phyloP scores from a whole-genome alignment of 2,113 vertebrate species.

The Raja brachyura region DNA sequence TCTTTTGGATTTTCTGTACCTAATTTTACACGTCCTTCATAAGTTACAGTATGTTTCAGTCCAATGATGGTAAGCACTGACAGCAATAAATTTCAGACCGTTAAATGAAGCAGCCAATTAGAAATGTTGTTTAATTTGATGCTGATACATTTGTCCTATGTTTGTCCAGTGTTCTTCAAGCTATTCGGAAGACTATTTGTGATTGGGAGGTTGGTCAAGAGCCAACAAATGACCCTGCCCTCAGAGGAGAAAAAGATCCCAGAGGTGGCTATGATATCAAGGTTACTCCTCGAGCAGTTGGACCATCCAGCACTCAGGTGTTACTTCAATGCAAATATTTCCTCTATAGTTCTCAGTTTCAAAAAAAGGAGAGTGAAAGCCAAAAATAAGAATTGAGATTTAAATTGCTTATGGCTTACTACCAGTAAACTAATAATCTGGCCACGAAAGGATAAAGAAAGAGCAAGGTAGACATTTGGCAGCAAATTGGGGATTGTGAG shows the following conservation, averaged over 20 bases:
- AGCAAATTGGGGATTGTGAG: not conserved
- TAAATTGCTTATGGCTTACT: not conserved
- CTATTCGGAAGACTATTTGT: conserved; percentile 79
- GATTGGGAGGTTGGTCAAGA: conserved; percentile 77
- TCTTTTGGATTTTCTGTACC: too few relatives aligned
- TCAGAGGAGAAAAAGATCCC: conserved; percentile 80
- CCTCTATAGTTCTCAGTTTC: conserved; percentile 37
- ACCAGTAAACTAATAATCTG: not conserved
- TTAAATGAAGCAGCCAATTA: not conserved
- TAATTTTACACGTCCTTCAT: too few relatives aligned
- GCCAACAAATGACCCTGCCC: conserved; percentile 75
- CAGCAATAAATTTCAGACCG: not conserved
- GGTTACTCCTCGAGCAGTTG: conserved; percentile 76
- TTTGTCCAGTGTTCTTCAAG: conserved; percentile 71
- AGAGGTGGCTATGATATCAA: conserved; percentile 83
- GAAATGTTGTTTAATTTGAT: not conserved
- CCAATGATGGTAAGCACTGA: too few relatives aligned
- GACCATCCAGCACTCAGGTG: conserved; percentile 83
- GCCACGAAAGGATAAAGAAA: not conserved
- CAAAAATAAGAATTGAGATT: conserved; percentile 39
- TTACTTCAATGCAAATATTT: conserved; percentile 27
- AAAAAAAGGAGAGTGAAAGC: conserved; percentile 33
- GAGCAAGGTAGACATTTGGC: not conserved
- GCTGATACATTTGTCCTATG: conserved; percentile 4
- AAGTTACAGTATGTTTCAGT: too few relatives aligned